Base-by-base conservation (phyloP, 2,113 vertebrate genomes). In the Oreochromis niloticus region DNA sequence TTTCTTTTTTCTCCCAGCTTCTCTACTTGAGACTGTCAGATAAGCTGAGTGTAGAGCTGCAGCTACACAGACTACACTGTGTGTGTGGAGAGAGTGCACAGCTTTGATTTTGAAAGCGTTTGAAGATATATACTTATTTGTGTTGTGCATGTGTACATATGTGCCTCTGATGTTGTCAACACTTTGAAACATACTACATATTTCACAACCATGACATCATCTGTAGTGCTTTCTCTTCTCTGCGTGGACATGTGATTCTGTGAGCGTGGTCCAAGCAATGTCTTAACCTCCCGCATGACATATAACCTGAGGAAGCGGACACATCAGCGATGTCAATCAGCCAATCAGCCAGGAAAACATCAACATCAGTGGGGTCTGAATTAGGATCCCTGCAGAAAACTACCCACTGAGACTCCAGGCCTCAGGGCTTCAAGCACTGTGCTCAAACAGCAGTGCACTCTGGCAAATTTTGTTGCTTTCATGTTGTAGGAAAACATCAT, bases 301-400 rank as follows among this genome's bases (percentile, higher is more conserved):
- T 68, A 78, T 81, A 91, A 90, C 89, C 90, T 87, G 11, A 73
- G 17, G 27, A 90, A 41, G 79, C 48, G 46, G 68, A 68, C 66
- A 81, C 91, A 83, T 85, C 73, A 16, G 73, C n/a, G 16, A 36
- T 86, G 85, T 32, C 59, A 68, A 13, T 86, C 88, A 87, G 83
- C 39, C 63, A 68, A 22, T 86, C 88, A 87, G 78, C 50, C 30
- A 22, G 19, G 56, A 39, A 84, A 80, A 78, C 27, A 19, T 30
- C 63, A 61, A 9, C 22, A 52, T 55, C 46, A n/a, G 75, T 34
- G 22, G 66, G 6, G 41, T 71, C 84, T 87, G 16, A 90, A 91
- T 79, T 66, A 4, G 27, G 66, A 71, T 83, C 82, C 66, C 87
- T 80, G 88, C 83, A 78, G 88, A 68, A 82, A 91, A 36, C 16